Conservation (phyloP, 2,797 vertebrate genomes). For the Basileuterus tristriatus region DNA sequence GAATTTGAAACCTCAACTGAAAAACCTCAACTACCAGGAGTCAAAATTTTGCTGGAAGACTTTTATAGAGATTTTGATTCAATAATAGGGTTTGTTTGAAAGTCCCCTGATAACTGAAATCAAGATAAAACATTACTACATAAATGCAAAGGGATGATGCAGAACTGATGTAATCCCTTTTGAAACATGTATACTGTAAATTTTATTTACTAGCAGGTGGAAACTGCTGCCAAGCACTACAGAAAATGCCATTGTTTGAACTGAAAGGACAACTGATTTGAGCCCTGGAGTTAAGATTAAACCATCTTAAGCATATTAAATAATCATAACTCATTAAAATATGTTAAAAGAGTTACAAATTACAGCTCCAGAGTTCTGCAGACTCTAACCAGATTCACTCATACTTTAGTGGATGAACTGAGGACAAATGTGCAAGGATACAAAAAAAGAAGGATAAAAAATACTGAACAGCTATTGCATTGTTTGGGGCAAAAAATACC, state of each 20-base stretch:
- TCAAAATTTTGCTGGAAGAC: neutral
- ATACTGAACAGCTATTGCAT: neutral
- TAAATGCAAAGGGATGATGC: neutral
- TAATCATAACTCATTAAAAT: neutral
- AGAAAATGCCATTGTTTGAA: neutral
- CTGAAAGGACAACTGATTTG: neutral
- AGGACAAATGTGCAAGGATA: slow-evolving; percentile 12
- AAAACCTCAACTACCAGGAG: neutral
- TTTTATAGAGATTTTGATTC: neutral
- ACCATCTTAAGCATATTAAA: neutral
- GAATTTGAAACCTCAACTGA: neutral
- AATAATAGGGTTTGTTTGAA: neutral
- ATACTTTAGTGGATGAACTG: neutral
- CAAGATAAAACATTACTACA: neutral
- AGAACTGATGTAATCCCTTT: neutral
- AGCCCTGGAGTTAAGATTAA: neutral
- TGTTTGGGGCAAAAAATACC: slow-evolving; percentile 46
- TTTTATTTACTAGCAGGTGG: neutral
- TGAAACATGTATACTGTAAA: neutral
- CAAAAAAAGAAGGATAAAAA: neutral
- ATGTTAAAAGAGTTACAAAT: neutral
- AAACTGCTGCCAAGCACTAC: neutral
- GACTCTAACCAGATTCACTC: neutral
- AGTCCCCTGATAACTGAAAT: neutral
- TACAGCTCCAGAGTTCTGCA: neutral